Evolutionary conservation across 1,140 invertebrate genomes (phyloP).

Genomic region (Aphelenchoides avenae): DNA sequence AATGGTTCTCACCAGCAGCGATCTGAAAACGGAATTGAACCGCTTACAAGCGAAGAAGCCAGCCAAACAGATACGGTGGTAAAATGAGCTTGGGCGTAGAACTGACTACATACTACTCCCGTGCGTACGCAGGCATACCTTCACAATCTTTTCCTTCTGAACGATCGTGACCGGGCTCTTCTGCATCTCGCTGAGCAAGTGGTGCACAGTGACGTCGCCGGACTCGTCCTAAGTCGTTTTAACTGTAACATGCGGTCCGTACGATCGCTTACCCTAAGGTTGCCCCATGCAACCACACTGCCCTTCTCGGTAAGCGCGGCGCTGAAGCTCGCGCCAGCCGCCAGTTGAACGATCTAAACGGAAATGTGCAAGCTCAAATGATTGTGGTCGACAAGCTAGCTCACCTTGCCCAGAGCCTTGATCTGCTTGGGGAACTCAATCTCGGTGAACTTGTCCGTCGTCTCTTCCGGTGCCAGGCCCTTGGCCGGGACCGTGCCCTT

Average conservation of each 20-base stretch:
- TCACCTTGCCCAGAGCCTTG: conserved; percentile 45
- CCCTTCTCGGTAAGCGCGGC: conserved; percentile 55
- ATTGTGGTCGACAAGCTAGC: neutral
- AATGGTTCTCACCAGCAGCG: conserved; percentile 56
- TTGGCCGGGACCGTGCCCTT: conserved; percentile 57
- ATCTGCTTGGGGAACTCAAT: conserved; percentile 43
- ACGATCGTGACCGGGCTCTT: conserved; percentile 50
- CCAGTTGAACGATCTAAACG: conserved; percentile 51
- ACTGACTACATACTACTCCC: no score
- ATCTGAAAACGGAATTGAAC: conserved; percentile 33
- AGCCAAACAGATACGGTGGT: no score
- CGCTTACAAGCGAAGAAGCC: conserved; percentile 1
- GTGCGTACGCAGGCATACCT: no score
- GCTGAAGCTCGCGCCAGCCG: conserved; percentile 52
- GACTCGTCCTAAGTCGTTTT: conserved; percentile 34
- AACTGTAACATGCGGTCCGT: conserved; percentile 12
- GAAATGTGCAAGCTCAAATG: conserved; percentile 3
- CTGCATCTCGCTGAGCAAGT: conserved; percentile 45
- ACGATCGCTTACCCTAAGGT: conserved; percentile 41
- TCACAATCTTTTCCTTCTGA: conserved; percentile 42
- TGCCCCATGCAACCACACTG: conserved; percentile 55
- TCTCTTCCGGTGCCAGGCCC: conserved; percentile 50
- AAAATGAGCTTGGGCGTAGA: no score
- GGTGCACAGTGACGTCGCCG: conserved; percentile 49
- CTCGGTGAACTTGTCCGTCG: conserved; percentile 47